Evolutionary conservation across 2,888 invertebrate genomes (phyloP).

Genomic region (Ectropis crepuscularia): DNA sequence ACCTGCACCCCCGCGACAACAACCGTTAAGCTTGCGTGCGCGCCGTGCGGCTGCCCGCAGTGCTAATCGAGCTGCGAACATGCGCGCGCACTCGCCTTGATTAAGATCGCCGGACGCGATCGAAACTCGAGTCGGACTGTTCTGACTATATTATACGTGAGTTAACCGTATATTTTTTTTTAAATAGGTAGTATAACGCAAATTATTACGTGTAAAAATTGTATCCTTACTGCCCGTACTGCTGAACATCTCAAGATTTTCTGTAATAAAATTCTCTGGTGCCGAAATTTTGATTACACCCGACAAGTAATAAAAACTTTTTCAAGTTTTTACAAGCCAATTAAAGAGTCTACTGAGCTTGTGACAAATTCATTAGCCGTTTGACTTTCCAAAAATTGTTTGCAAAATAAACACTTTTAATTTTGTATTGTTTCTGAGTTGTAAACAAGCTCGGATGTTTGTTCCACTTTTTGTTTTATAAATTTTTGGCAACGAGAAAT

Average conservation of each 20-base stretch:
- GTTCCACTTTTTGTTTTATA: neutral
- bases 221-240: slow-evolving; percentile 14
- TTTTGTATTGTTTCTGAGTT: slow-evolving; percentile 39
- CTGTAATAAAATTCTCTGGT: slow-evolving; percentile 55
- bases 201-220: too few relatives aligned
- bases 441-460: slow-evolving; percentile 4
- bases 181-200: too few relatives aligned
- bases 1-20: too few relatives aligned
- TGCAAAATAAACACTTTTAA: slow-evolving; percentile 32
- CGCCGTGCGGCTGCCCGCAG: too few relatives aligned
- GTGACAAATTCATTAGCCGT: slow-evolving; percentile 61
- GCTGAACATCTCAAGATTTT: slow-evolving; percentile 36
- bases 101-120: too few relatives aligned
- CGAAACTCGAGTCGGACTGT: too few relatives aligned
- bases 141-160: too few relatives aligned
- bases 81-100: too few relatives aligned
- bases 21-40: too few relatives aligned
- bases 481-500: neutral
- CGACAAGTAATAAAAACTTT: slow-evolving; percentile 61
- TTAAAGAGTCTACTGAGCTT: slow-evolving; percentile 57
- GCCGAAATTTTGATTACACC: slow-evolving; percentile 66
- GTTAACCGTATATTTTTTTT: too few relatives aligned
- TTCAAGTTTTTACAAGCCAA: slow-evolving; percentile 56
- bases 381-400: slow-evolving; percentile 51
- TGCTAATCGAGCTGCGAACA: too few relatives aligned